These are phyloP conservation scores for Echinometra lucunter DNA, from an alignment of 53 echinoderm and acorn worm genomes.

Conservation along the genomic window DNA sequence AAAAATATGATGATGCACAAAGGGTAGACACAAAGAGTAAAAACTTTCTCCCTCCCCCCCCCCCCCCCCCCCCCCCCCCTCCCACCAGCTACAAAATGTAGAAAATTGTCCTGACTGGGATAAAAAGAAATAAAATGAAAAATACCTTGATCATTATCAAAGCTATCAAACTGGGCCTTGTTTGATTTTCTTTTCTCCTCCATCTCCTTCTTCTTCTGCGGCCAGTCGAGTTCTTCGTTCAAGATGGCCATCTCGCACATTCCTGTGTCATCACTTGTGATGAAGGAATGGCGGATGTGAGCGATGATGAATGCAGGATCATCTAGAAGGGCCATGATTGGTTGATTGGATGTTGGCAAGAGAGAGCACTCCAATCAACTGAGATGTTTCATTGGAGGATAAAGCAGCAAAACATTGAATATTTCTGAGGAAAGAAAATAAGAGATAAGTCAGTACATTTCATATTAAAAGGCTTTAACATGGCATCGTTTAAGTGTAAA, in stretches of 20 bases:
- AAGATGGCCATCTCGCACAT: slow-evolving; percentile 99
- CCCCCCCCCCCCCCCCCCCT: too few species aligned
- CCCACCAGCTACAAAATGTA: too few species aligned
- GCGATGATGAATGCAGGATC: slow-evolving; percentile 97
- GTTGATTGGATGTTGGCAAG: not conserved
- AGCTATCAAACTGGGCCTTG: slow-evolving; percentile 87
- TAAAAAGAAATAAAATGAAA: not conserved
- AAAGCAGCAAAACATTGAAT: not conserved
- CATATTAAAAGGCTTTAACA: too few species aligned
- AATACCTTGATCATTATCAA: slow-evolving; percentile 91
- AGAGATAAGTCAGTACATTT: not conserved
- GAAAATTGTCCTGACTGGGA: too few species aligned
- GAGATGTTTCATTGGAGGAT: not conserved
- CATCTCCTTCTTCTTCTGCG: slow-evolving; percentile 81
- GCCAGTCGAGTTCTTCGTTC: slow-evolving; percentile 97
- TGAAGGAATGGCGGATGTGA: slow-evolving; percentile 95
- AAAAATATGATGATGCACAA: too few species aligned
- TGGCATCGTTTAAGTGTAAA: too few species aligned
- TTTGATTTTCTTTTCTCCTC: slow-evolving; percentile 83
- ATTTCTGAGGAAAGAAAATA: not conserved
- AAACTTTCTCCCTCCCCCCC: too few species aligned
- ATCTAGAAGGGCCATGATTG: slow-evolving; percentile 93
- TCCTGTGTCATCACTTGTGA: slow-evolving; percentile 98
- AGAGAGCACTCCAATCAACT: not conserved
- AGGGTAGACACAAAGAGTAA: too few species aligned